Evolutionary conservation across 2,797 vertebrate genomes (phyloP), one percentile per base, ranked within the genome.

Genomic region (Sarcoramphus papa): DNA sequence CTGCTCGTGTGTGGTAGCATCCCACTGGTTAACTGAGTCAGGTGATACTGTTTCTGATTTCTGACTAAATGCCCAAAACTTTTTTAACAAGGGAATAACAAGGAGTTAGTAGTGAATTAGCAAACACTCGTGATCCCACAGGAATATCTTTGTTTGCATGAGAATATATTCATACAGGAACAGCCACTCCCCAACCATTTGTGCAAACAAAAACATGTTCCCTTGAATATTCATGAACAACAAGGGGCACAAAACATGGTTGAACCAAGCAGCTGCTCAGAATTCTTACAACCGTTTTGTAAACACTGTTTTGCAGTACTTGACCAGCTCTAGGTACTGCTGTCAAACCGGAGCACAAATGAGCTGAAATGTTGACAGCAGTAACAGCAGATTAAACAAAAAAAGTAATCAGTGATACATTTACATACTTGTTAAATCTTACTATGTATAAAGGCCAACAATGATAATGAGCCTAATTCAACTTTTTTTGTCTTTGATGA

Each of bases 171-270:
- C 81, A 65, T 76, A 59, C 28, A 92, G 77, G 83, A 94, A 33
- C 85, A 81, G 85, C 80, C 90, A 89, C 93, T 96, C 85, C 96
- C 89, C 82, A 86, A 73, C 62, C 85, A 79, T 96, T 97, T 92
- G 73, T 81, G 89, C 87, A 96, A 96, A 94, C 73, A 90, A 88
- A 94, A 96, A 81, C 92, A 93, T 78, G 79, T 95, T 94, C 4
- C 9, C 35, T 73, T 97, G 95, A 95, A 97, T 97, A 96, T 97
- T 97, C 92, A 97, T 96, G 85, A 96, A 56, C 78, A 88, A 67
- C 73, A 25, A 81, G 79, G 90, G 90, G 64, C 92, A 89, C 92
- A 83, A 83, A 92, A 84, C 65, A 20, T 1, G 64, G 87, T 23
- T 89, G 91, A 97, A 90, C 90, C 85, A 63, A 96, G 54, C 96